Conservation (phyloP, 2,888 invertebrate species). For the Globia sparganii region DNA sequence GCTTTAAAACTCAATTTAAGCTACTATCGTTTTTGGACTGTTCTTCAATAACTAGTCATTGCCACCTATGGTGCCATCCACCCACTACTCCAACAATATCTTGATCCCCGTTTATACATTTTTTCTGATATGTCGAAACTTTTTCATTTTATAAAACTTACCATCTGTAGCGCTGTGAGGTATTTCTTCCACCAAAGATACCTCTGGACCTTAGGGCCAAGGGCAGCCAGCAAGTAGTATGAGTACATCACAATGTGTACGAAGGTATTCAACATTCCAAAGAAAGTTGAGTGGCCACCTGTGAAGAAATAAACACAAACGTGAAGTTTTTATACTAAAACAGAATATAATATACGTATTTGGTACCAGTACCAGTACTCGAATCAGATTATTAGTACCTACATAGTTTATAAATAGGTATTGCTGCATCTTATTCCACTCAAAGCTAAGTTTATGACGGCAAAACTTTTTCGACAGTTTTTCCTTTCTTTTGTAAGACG, state of each 20-base stretch:
- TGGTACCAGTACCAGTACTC: not conserved
- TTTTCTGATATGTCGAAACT: not conserved
- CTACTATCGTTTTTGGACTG: not conserved
- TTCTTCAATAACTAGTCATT: not conserved
- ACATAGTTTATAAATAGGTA: not conserved
- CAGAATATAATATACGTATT: not conserved
- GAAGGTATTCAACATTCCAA: constrained; percentile 97
- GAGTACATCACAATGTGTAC: constrained; percentile 99
- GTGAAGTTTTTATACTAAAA: constrained; percentile 3
- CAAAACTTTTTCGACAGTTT: not conserved
- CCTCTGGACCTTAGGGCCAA: constrained; percentile 96
- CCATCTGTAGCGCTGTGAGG: constrained; percentile 97
- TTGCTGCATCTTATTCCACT: not conserved
- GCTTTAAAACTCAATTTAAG: not conserved
- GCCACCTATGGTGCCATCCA: constrained; percentile 8
- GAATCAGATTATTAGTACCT: not conserved
- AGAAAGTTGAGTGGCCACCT: constrained; percentile 98
- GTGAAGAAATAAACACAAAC: constrained; percentile 60
- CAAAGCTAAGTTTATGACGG: not conserved
- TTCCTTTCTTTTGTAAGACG: not conserved
- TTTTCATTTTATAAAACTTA: constrained; percentile 79
- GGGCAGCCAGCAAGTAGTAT: constrained; percentile 96
- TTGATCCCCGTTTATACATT: not conserved
- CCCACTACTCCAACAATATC: constrained; percentile 8
- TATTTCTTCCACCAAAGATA: constrained; percentile 99